These are phyloP conservation scores for Alligator sinensis DNA, from an alignment of 2,113 vertebrate species.

Conservation along the genomic window DNA sequence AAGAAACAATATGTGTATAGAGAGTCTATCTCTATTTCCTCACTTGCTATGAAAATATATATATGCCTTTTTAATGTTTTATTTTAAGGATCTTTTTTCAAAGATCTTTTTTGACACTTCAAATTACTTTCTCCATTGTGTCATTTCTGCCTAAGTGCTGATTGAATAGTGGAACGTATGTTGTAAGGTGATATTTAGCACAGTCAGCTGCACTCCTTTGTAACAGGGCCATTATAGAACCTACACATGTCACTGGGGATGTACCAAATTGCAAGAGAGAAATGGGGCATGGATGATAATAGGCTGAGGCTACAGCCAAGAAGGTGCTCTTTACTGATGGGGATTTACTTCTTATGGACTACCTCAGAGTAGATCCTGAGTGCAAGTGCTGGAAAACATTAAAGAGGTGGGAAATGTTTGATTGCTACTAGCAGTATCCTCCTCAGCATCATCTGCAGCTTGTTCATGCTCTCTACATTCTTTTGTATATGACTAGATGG, in stretches of 20 bases:
- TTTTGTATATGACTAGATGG: not conserved
- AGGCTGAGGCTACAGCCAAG: not conserved
- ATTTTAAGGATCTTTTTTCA: not conserved
- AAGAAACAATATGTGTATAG: not conserved
- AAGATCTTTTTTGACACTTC: not conserved
- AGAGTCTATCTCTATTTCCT: no score
- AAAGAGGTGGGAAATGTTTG: not conserved
- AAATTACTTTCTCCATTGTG: not conserved
- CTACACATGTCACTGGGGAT: not conserved
- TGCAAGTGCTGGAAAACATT: not conserved
- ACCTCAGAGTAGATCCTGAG: not conserved
- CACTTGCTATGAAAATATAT: no score
- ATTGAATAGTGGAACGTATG: not conserved
- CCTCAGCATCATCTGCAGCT: not conserved
- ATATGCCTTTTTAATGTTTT: not conserved
- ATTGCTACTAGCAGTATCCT: not conserved
- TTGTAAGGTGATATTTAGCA: not conserved
- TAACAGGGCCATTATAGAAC: not conserved
- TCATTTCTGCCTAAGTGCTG: not conserved
- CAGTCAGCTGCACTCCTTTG: not conserved
- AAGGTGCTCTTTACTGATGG: not conserved
- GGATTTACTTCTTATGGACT: not conserved
- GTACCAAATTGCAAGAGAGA: not conserved
- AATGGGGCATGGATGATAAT: not conserved
- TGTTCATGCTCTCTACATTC: not conserved